phyloP scores from a whole-genome alignment of 2,113 vertebrate species.

The Ursus arctos region DNA sequence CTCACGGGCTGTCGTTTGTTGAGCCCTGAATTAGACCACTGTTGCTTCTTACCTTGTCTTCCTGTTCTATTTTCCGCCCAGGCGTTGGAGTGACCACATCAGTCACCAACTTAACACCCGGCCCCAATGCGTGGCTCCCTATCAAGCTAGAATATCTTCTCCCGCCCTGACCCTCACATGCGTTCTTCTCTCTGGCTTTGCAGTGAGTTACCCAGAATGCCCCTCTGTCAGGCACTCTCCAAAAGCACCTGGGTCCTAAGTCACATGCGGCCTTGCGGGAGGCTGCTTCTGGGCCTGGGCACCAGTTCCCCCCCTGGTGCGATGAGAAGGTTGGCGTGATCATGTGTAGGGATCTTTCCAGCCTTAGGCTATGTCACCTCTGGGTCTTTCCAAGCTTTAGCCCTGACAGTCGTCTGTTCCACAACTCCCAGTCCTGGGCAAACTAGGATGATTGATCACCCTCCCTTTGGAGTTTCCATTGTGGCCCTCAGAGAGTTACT shows the following conservation, averaged over 20 bases:
- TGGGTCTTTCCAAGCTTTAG: neutral
- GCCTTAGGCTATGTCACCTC: neutral
- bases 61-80: neutral
- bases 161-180: accelerated
- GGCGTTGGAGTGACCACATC: no score
- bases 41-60: neutral
- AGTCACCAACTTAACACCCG: neutral
- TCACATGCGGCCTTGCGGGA: neutral
- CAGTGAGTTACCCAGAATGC: neutral
- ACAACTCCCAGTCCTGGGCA: neutral
- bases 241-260: neutral
- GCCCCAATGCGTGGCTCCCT: neutral
- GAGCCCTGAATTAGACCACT: neutral
- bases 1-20: accelerated
- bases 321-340: neutral
- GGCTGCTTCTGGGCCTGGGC: no score
- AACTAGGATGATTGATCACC: accelerated
- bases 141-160: neutral
- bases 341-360: accelerated
- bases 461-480: neutral
- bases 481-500: neutral
- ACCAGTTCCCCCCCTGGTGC: accelerated
- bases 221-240: neutral
- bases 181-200: neutral
- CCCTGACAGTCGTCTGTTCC: neutral